Evolutionary conservation across 2,113 vertebrate species (phyloP).

Genomic region (Hepsetus odoe): DNA sequence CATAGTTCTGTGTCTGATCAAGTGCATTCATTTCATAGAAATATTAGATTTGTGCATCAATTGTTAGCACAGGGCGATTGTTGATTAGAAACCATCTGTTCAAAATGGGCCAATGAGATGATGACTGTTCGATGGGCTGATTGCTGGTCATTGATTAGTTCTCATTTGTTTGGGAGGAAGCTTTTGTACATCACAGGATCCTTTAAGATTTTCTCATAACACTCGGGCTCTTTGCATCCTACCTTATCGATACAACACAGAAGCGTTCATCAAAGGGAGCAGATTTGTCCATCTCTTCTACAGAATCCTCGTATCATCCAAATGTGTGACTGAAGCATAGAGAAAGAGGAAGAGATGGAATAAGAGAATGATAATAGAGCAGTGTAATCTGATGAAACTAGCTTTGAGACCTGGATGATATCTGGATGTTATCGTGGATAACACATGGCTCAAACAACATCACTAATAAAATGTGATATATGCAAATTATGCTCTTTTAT

Average conservation of each 20-base stretch:
- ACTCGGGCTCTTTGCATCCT: conserved; percentile 58
- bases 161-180: conserved; percentile 52
- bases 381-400: neutral
- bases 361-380: neutral
- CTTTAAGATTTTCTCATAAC: conserved; percentile 58
- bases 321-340: neutral
- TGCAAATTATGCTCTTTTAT: neutral
- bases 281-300: neutral
- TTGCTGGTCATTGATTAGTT: conserved; percentile 65
- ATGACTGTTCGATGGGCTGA: conserved; percentile 64
- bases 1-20: neutral
- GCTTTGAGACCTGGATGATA: no score
- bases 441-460: neutral
- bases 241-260: conserved; percentile 56
- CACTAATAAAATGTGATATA: neutral
- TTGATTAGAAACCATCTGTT: conserved; percentile 63
- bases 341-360: neutral
- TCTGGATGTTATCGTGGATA: no score
- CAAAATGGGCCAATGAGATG: conserved; percentile 63
- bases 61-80: conserved; percentile 51
- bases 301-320: neutral
- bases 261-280: conserved; percentile 9
- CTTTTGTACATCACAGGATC: conserved; percentile 52
- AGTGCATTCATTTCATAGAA: neutral
- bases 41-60: neutral